Conservation (phyloP, 2,888 invertebrate species). For the Metacarcinus magister region DNA sequence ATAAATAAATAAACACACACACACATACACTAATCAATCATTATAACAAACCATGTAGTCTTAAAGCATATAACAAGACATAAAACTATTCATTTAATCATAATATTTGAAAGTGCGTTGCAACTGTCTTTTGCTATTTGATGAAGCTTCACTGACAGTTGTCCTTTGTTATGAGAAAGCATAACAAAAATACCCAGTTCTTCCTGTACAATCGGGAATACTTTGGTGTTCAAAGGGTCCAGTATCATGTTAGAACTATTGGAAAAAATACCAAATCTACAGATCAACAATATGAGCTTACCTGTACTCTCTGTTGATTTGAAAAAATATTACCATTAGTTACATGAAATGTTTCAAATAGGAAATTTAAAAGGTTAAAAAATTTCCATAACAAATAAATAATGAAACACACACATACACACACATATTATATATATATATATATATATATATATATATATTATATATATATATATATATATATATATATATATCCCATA, state of each 20-base stretch:
- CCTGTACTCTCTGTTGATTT: slow-evolving; percentile 71
- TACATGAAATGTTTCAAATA: not conserved
- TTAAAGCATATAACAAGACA: not conserved
- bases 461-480: too few relatives aligned
- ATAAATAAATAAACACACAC: not conserved
- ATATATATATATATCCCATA: too few relatives aligned
- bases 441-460: too few relatives aligned
- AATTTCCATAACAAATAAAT: not conserved
- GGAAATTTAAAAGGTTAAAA: not conserved
- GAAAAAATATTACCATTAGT: slow-evolving; percentile 40
- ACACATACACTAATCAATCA: not conserved
- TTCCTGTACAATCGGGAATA: not conserved
- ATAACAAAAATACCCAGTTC: not conserved
- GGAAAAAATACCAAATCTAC: not conserved
- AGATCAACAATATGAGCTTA: slow-evolving; percentile 63
- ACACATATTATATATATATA: not conserved
- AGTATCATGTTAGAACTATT: not conserved
- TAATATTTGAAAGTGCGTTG: not conserved
- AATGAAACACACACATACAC: not conserved
- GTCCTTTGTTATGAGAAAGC: not conserved
- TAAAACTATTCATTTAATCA: not conserved
- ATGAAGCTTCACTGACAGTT: not conserved
- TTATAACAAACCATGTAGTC: not conserved
- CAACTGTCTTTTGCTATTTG: not conserved
- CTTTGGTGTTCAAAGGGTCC: not conserved